phyloP scores from a whole-genome alignment of 2,113 vertebrate species.

The Tympanuchus pallidicinctus region DNA sequence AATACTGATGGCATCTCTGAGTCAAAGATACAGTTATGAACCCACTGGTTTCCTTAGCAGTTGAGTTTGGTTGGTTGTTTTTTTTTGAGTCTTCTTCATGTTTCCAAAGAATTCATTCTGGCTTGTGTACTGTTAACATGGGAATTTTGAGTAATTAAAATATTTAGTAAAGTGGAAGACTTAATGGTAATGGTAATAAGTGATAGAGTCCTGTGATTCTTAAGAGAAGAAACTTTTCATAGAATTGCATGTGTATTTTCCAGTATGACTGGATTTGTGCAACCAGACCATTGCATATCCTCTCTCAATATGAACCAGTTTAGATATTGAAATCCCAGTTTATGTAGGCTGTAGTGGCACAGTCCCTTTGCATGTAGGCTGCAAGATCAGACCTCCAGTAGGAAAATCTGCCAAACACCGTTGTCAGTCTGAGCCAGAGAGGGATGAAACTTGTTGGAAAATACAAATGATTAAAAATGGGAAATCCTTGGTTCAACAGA shows the following conservation, averaged over 20 bases:
- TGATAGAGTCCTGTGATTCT: conserved; percentile 21
- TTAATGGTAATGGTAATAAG: conserved; percentile 38
- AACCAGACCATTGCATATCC: not conserved
- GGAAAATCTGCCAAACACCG: not conserved
- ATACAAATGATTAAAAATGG: not conserved
- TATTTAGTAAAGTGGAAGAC: conserved; percentile 11
- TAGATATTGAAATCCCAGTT: not conserved
- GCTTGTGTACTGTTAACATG: conserved; percentile 28
- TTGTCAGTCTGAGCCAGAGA: not conserved
- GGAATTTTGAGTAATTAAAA: conserved; percentile 41
- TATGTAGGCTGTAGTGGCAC: not conserved
- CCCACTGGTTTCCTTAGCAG: not conserved
- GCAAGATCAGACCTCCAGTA: not conserved
- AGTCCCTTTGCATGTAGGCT: not conserved
- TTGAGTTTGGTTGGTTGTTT: too few species aligned
- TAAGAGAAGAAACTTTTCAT: conserved; percentile 40
- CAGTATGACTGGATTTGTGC: not conserved
- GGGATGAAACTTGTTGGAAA: not conserved
- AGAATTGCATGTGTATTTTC: conserved; percentile 22
- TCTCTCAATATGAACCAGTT: not conserved
- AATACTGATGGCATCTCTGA: conserved; percentile 13
- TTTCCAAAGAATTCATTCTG: conserved; percentile 48
- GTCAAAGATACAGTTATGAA: conserved; percentile 57
- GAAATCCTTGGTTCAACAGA: not conserved
- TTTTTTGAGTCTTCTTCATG: not conserved